Percentiles rank a stretch among this genome's conserved stretches.
Conservation (phyloP, 2,888 invertebrate genomes). For the Cheilosia variabilis region DNA sequence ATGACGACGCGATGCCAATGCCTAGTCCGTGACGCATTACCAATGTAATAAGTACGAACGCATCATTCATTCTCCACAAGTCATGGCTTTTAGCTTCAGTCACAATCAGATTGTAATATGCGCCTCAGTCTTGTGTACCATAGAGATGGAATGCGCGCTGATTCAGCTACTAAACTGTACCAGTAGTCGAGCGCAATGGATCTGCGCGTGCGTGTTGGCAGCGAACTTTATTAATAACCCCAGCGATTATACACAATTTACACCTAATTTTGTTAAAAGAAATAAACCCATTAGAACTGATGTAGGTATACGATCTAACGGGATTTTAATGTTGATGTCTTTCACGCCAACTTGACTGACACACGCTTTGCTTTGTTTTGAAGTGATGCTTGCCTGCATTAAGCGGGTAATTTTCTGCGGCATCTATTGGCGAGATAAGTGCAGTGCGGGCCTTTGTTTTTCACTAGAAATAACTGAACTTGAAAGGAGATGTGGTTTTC, state of each 20-base stretch:
- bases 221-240: constrained; percentile 14
- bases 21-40: neutral
- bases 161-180: constrained; percentile 18
- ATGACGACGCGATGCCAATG: no score
- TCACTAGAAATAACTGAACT: neutral
- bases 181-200: constrained; percentile 9
- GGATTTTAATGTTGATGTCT: constrained; percentile 23
- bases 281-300: constrained; percentile 19
- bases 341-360: constrained; percentile 21
- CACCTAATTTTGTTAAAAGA: constrained; percentile 33
- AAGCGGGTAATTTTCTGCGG: neutral
- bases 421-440: neutral
- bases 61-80: neutral
- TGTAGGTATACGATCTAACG: neutral
- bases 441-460: neutral
- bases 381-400: neutral
- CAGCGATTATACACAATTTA: constrained; percentile 21
- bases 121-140: neutral
- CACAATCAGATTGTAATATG: no score
- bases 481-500: neutral
- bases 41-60: no score
- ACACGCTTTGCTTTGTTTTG: neutral
- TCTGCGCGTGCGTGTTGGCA: constrained; percentile 10
- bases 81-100: neutral
- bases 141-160: constrained; percentile 7